Evolutionary conservation across 2,113 vertebrate species (phyloP).

Genomic region (Nothocercus julius): DNA sequence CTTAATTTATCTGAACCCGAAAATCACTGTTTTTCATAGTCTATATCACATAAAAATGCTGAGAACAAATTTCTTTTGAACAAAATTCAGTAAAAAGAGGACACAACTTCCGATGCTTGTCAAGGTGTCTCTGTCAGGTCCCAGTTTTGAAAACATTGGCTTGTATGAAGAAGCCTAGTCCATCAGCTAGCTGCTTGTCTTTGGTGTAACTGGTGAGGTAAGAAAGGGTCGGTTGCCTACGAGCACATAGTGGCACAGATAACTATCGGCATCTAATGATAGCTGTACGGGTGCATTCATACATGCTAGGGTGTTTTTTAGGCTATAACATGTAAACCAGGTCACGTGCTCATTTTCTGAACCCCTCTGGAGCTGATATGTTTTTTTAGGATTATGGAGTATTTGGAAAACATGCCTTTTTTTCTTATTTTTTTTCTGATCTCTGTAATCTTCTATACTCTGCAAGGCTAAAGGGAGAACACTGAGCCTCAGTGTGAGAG

Average conservation of each 20-base stretch:
- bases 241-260: neutral
- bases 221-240: neutral
- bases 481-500: neutral
- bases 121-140: conserved; percentile 13
- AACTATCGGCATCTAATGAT: neutral
- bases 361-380: accelerated
- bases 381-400: neutral
- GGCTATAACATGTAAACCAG: neutral
- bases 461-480: neutral
- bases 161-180: neutral
- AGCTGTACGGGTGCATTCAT: neutral
- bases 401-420: neutral
- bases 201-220: accelerated
- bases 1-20: neutral
- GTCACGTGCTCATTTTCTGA: neutral
- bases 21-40: neutral
- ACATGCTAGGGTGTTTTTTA: neutral
- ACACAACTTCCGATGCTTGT: conserved; percentile 37
- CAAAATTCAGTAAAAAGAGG: conserved; percentile 47
- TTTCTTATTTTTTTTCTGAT: too few relatives aligned
- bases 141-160: conserved; percentile 18
- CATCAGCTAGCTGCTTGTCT: conserved; percentile 31
- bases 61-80: conserved; percentile 34
- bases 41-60: neutral
- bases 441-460: neutral